Base-by-base conservation (phyloP, 2,888 invertebrate genomes). In the Harpalus rufipes region DNA sequence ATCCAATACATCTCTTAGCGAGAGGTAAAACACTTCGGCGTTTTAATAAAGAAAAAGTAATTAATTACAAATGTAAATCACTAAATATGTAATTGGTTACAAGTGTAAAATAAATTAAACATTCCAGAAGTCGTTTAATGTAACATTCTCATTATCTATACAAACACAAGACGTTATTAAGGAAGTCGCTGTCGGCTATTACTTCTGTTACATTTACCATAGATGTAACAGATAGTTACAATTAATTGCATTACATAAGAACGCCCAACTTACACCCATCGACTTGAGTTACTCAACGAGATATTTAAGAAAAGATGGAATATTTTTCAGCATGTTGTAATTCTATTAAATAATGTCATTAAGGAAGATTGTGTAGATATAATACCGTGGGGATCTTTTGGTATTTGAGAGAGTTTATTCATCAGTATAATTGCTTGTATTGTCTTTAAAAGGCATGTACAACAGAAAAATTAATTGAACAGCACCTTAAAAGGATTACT, bases 141-240 rank as follows among this genome's bases (percentile, higher is more conserved):
- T 32, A 51, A 51, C 44, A 51, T 12, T 51, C 10, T 51, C 44
- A 51, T 51, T 51, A 51, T 51, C 44, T 51, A 12, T 32, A 2
- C 32, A 32, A 32, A 32, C 44, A 51, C 44, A 51, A 51, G 44
- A 12, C 44, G 44, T 51, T 32, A 32, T 32, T 51, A 12, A 51
- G 44, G 44, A 51, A 51, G 44, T 51, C 2, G 44, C 44, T 12
- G 12, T 10, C 8, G 44, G 44, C 44, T 12, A 51, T 32, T 32
- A 51, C 44, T 32, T 32, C 32, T 32, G 44, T 51, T 51, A 51
- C 44, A 51, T 12, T 51, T 51, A 5, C 32, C 32, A 5, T 32
- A 51, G 12, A 51, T 51, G 44, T 51, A 51, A 51, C 44, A 51
- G 44, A 51, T 51, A 51, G 44, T 51, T 51, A 51, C 44, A 51